Evolutionary conservation across 2,113 vertebrate species (phyloP).

Genomic region (Xiphias gladius): DNA sequence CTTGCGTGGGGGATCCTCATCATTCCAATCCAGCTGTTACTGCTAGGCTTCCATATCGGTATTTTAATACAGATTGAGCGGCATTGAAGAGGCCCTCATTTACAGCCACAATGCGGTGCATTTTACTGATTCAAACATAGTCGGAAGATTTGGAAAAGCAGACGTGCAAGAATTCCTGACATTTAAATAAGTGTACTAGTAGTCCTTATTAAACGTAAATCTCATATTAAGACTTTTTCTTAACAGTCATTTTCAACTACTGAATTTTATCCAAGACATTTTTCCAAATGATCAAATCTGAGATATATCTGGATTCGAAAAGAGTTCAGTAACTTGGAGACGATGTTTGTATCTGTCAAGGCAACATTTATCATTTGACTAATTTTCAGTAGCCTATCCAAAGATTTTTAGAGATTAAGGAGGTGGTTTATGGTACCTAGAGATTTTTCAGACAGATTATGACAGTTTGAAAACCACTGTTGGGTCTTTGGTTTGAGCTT

Average conservation of each 20-base stretch:
- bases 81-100: background rate
- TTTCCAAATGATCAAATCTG: background rate
- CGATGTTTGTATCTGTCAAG: constrained; percentile 38
- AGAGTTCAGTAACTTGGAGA: background rate
- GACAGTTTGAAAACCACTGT: constrained; percentile 49
- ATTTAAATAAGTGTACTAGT: background rate
- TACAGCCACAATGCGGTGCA: background rate
- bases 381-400: constrained; percentile 37
- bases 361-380: constrained; percentile 52
- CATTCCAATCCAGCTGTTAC: background rate
- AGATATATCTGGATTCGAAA: background rate
- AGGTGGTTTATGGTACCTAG: constrained; percentile 29
- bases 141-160: background rate
- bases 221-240: background rate
- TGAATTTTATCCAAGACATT: constrained; percentile 19
- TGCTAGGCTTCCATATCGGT: too few species aligned
- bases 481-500: constrained; percentile 44
- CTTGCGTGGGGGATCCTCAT: background rate
- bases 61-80: background rate
- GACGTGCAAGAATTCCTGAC: background rate
- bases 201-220: background rate
- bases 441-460: constrained; percentile 58
- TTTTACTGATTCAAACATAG: constrained; percentile 14
- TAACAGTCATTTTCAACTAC: constrained; percentile 2
- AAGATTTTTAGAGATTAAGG: constrained; percentile 58